Evolutionary conservation across 1,140 invertebrate genomes (phyloP).

Genomic region (Cyphomyrmex costatus): DNA sequence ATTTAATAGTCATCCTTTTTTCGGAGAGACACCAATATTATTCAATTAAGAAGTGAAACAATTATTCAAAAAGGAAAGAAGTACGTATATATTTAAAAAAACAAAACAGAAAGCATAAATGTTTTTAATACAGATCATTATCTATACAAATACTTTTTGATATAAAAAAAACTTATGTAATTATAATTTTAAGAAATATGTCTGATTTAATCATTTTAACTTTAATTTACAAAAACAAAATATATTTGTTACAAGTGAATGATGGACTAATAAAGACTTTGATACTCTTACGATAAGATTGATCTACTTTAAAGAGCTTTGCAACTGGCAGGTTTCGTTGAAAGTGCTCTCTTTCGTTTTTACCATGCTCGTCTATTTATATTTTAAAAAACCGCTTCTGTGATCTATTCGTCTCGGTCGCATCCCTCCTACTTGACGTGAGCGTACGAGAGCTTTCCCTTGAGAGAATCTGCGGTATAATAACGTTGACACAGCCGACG

Average conservation of each 20-base stretch:
- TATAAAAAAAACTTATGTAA: not conserved
- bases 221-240: not conserved
- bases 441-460: slow-evolving; percentile 70
- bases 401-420: slow-evolving; percentile 75
- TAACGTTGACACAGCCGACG: slow-evolving; percentile 82
- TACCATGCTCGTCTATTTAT: slow-evolving; percentile 71
- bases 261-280: not conserved
- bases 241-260: not conserved
- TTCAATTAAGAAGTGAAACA: not conserved
- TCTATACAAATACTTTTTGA: too few species aligned
- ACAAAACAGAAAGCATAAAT: not conserved
- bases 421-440: slow-evolving; percentile 21
- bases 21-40: not conserved
- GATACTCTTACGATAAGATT: not conserved
- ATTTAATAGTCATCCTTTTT: not conserved
- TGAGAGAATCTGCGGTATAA: slow-evolving; percentile 82
- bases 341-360: not conserved
- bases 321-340: not conserved
- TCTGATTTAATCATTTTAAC: not conserved
- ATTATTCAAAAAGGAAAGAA: not conserved
- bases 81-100: not conserved
- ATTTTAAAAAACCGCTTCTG: slow-evolving; percentile 79
- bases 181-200: not conserved
- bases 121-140: not conserved
- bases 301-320: not conserved